These are phyloP conservation scores for Catharus bicknelli DNA, from an alignment of 2,113 vertebrate species.

Conservation along the genomic window DNA sequence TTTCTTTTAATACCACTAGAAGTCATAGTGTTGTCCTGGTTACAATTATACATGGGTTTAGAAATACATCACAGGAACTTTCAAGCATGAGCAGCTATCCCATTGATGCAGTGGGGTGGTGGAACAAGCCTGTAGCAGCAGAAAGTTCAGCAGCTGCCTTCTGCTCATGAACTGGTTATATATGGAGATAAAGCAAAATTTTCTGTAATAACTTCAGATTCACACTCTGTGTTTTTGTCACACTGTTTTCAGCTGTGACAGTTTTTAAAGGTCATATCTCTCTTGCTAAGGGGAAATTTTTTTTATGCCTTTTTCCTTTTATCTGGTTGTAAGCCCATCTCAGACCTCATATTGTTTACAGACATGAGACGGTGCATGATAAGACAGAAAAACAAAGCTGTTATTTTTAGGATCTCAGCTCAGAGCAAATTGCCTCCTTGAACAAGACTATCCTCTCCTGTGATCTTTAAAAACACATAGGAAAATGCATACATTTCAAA, in stretches of 20 bases:
- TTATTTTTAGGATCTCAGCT: neutral
- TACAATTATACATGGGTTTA: neutral
- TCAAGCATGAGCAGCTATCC: neutral
- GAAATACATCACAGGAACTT: neutral
- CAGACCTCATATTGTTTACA: neutral
- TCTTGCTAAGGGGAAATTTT: neutral
- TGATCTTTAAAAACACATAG: neutral
- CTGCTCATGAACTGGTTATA: neutral
- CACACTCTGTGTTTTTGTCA: neutral
- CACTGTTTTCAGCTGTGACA: neutral
- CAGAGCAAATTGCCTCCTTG: neutral
- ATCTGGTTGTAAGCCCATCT: neutral
- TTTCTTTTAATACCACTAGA: neutral
- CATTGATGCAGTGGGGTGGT: neutral
- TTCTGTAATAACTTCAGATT: neutral
- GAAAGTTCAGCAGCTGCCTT: neutral
- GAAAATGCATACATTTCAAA: neutral
- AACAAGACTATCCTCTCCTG: neutral
- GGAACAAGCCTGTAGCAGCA: neutral
- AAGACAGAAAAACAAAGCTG: slow-evolving; percentile 16
- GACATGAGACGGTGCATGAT: neutral
- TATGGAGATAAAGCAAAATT: neutral
- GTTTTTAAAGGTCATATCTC: neutral
- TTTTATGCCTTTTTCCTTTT: neutral
- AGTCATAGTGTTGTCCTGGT: neutral